phyloP scores from a whole-genome alignment of 2,113 vertebrate genomes.

The Conger conger region DNA sequence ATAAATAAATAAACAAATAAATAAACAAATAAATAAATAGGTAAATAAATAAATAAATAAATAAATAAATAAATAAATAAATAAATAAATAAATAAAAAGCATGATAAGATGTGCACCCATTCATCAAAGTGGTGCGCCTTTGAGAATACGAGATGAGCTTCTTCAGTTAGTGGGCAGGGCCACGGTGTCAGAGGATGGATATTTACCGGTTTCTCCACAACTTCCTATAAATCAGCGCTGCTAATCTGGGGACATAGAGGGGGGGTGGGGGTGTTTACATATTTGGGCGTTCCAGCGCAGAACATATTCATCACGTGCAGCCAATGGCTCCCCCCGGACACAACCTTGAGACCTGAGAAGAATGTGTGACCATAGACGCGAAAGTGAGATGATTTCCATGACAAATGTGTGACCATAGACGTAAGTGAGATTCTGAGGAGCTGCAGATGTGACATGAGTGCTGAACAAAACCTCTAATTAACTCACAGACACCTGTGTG shows the following conservation, averaged over 20 bases:
- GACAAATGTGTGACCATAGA: constrained; percentile 52
- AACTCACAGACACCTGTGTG: constrained; percentile 50
- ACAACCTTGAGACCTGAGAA: constrained; percentile 64
- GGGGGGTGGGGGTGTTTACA: constrained; percentile 30
- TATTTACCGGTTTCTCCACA: constrained; percentile 49
- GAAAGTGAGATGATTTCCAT: constrained; percentile 51
- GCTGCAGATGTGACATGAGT: constrained; percentile 58
- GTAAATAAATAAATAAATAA: too few species aligned
- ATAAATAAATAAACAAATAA: too few species aligned
- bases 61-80: too few species aligned
- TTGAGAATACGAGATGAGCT: constrained; percentile 38
- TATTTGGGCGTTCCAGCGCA: constrained; percentile 48
- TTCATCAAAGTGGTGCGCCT: constrained; percentile 33
- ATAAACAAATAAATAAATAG: too few species aligned
- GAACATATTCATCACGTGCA: constrained; percentile 53
- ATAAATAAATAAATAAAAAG: neutral
- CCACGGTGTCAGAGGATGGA: constrained; percentile 45
- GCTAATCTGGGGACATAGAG: constrained; percentile 61
- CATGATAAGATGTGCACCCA: constrained; percentile 8
- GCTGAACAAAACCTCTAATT: constrained; percentile 32
- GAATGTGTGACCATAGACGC: constrained; percentile 51
- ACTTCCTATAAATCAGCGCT: constrained; percentile 61
- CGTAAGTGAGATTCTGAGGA: constrained; percentile 57
- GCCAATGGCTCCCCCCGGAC: constrained; percentile 64
- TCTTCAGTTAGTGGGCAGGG: constrained; percentile 37